These are phyloP conservation scores for honey bee (Apis mellifera) DNA, from an alignment of 1,140 invertebrate genomes.

Conservation along the genomic window Amel_HAv3.1 CM009936.2:7952501-7953000, in stretches of 20 bases:
- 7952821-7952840: no score
- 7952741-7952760: conserved; percentile 23
- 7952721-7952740: conserved; percentile 38
- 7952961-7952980: no score
- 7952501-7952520: not conserved
- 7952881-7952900: no score
- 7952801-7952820: not conserved
- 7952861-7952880: no score
- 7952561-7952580: not conserved
- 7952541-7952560: conserved; percentile 29
- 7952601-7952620: conserved; percentile 24
- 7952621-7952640: no score
- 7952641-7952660: not conserved
- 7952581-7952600: conserved; percentile 49
- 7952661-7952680: conserved; percentile 39
- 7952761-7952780: not conserved
- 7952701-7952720: conserved; percentile 22
- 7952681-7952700: conserved; percentile 47
- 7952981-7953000: no score
- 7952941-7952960: no score
- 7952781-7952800: not conserved
- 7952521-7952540: not conserved
- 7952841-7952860: no score
- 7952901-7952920: no score
- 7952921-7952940: no score